phyloP scores from a whole-genome alignment of 2,797 vertebrate genomes.

The Leuciscus waleckii region DNA sequence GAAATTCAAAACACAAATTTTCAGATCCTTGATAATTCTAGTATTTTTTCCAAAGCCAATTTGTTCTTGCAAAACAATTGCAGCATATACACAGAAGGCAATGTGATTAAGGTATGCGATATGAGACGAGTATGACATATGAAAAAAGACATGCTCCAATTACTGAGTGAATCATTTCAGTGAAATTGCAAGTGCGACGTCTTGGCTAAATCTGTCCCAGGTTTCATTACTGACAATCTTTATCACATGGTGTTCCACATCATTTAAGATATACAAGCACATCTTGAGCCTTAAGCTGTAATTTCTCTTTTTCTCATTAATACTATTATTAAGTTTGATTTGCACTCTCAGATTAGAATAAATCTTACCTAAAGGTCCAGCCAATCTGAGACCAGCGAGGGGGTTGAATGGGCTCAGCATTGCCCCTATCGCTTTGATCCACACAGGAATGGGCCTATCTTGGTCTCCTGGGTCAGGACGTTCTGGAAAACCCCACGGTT shows the following conservation, averaged over 20 bases:
- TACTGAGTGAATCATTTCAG: slow-evolving; percentile 12
- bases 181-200: background rate
- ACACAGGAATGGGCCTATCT: slow-evolving; percentile 89
- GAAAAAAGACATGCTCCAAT: slow-evolving; percentile 23
- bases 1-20: background rate
- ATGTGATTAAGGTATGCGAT: slow-evolving; percentile 3
- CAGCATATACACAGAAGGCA: background rate
- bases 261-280: background rate
- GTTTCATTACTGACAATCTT: slow-evolving; percentile 22
- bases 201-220: slow-evolving; percentile 27
- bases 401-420: slow-evolving; percentile 93
- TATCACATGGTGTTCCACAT: slow-evolving; percentile 27
- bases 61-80: slow-evolving; percentile 11
- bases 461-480: slow-evolving; percentile 81
- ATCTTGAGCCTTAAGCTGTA: background rate
- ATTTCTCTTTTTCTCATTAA: slow-evolving; percentile 5
- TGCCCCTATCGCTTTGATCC: slow-evolving; percentile 94
- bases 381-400: slow-evolving; percentile 90
- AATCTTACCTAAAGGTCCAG: slow-evolving; percentile 91
- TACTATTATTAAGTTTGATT: slow-evolving; percentile 20
- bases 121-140: background rate
- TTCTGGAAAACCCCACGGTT: slow-evolving; percentile 96
- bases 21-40: background rate
- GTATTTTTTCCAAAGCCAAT: background rate
- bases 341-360: background rate